Conservation (phyloP, 2,888 invertebrate genomes). For the Drosophila hawaiiensis region DNA sequence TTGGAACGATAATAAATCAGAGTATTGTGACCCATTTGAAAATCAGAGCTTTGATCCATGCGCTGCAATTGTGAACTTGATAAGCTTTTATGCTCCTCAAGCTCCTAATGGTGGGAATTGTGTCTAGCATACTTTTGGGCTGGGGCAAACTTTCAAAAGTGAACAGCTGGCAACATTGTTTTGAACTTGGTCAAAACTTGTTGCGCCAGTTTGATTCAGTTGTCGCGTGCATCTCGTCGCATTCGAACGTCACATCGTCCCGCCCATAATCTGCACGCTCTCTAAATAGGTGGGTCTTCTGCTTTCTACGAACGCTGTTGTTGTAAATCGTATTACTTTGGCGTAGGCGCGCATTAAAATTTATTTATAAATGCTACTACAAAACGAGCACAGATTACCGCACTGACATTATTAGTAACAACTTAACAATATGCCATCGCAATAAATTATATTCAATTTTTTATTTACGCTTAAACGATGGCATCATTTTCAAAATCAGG, state of each 20-base stretch:
- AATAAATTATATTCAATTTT: background rate
- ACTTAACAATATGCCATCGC: background rate
- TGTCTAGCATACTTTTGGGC: constrained; percentile 28
- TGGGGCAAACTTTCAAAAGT: constrained; percentile 14
- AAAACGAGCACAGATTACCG: constrained; percentile 18
- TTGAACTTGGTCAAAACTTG: constrained; percentile 51
- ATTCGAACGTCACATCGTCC: constrained; percentile 40
- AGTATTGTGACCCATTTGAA: background rate
- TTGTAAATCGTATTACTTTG: constrained; percentile 40
- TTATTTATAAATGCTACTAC: constrained; percentile 46
- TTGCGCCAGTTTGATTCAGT: constrained; percentile 67
- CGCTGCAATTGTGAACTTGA: too few species aligned
- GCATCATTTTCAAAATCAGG: constrained; percentile 30
- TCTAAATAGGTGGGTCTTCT: constrained; percentile 54
- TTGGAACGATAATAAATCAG: too few species aligned
- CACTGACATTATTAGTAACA: constrained; percentile 6
- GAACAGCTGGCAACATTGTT: constrained; percentile 38
- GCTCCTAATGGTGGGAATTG: background rate
- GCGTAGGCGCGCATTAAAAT: constrained; percentile 51
- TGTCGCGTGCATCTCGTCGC: constrained; percentile 42
- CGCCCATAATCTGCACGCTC: constrained; percentile 10
- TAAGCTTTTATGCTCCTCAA: constrained; percentile 2
- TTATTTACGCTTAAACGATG: background rate
- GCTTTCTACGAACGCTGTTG: constrained; percentile 25
- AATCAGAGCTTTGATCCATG: background rate